phyloP scores from a whole-genome alignment of 2,888 invertebrate genomes.

The Ophion costatus region DNA sequence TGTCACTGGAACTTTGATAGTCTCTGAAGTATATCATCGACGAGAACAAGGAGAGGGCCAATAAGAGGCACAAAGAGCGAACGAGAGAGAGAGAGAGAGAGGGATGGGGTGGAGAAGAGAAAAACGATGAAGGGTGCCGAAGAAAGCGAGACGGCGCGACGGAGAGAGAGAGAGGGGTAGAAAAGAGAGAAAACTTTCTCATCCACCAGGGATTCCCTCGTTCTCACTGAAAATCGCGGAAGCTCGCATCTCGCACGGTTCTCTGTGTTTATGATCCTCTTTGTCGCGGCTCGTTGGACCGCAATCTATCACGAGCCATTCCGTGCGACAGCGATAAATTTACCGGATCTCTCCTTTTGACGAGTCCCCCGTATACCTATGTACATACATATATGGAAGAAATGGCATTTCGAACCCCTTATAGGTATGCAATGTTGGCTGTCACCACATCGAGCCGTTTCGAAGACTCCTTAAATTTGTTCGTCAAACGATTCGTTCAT shows the following conservation, averaged over 20 bases:
- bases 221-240: conserved; percentile 41
- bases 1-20: conserved; percentile 15
- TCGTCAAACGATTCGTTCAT: too few relatives aligned
- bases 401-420: too few relatives aligned
- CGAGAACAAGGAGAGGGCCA: conserved; percentile 25
- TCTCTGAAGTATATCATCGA: conserved; percentile 35
- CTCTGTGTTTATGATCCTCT: conserved; percentile 62
- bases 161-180: conserved; percentile 25
- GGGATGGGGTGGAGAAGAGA: neutral
- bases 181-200: conserved; percentile 49
- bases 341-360: conserved; percentile 49
- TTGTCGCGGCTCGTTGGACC: conserved; percentile 66
- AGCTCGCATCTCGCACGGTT: conserved; percentile 37
- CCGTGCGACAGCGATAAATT: conserved; percentile 65
- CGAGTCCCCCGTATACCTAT: conserved; percentile 14
- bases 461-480: too few relatives aligned
- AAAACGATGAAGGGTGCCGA: too few relatives aligned
- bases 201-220: conserved; percentile 41
- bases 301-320: conserved; percentile 69
- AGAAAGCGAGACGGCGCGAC: neutral
- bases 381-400: too few relatives aligned
- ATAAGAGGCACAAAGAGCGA: too few relatives aligned
- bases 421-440: too few relatives aligned
- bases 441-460: too few relatives aligned
- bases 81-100: conserved; percentile 31